Evolutionary conservation across 1,140 invertebrate genomes (phyloP), one percentile per base, ranked within the genome.

Genomic region (Diorhabda elongata): DNA sequence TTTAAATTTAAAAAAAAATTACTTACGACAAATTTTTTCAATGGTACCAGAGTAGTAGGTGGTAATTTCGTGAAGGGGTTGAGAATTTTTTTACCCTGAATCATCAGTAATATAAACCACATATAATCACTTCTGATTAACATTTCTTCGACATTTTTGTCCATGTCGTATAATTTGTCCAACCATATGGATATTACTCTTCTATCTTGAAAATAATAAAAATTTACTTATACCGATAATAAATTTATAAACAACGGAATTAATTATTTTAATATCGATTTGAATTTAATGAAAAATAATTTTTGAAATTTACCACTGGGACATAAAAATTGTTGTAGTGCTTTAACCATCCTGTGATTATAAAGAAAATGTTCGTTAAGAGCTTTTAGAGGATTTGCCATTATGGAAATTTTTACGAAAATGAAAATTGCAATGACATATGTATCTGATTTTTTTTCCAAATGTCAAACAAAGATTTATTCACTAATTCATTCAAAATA

Each of bases 91-190:
- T 79, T 79, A 58, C 70, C 78, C 70, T 82, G 79, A 61, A 83
- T 68, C 70, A 82, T 80, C 4, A 82, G 64, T 1, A 82, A 70
- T 9, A 83, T 70, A 63, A 82, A 80, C 80, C 81, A 81, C 78
- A 81, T 83, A 65, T 83, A 83, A 44, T 82, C 81, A 62, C 81
- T 82, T 44, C 81, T 67, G 4, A 74, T 77, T 4, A 69, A 64
- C 69, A 80, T 71, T 61, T 79, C 69, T 9, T 79, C 74, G 4
- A 70, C 56, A 52, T 64, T 76, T 56, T 75, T 69, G 41, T 75
- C 66, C 69, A 79, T 77, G 6, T 75, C 71, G 11, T 74, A 66
- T 6, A 82, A 65, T 72, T 77, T 78, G 56, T 80, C 74, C 9
- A 82, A 71, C 81, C 81, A 82, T 52, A 74, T 11, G 44, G 70